Base-by-base conservation (phyloP, 2,797 vertebrate genomes). In the Eulemur mongoz region DNA sequence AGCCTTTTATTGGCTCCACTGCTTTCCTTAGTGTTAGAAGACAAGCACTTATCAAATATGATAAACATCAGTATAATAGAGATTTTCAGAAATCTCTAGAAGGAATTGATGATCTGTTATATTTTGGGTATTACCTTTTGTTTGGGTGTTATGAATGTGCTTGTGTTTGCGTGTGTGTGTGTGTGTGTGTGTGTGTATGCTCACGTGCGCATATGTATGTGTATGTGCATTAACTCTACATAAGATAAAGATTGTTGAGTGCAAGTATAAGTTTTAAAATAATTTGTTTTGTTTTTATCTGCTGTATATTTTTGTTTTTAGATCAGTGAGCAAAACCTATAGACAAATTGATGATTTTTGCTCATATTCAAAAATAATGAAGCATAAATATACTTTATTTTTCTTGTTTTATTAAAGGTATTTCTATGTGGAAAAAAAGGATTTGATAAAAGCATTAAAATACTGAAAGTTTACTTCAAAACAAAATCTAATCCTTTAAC, bases 61-160 rank as follows among this genome's bases (percentile, higher is more conserved):
- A 65, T 89, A 69, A 96, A 38, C 11, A 73, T 88, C 7, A 82
- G 23, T 25, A 57, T 59, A 93, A 88, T 82, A 96, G 78, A 81
- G 3, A 43, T 67, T 80, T 73, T 20, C 35, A 84, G 63, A 91
- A 78, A 52, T 61, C 70, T 89, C 65, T 82, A 76, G 23, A 93
- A 73, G 15, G 63, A 80, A 85, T 38, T 35, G 12, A 48, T 72
- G 30, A 76, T n/a, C 30, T 76, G 15, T 61, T 48, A 25, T 76
- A 72, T 86, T 82, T 88, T 59, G 35, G 15, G 1, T 40, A 32
- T 15, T 91, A 32, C 59, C 15, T 84, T 85, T 7, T 35, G 17
- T 57, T 59, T 65, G 1, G 0, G 52, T 63, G 5, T 63, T 61
- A 35, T 27, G 23, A 11, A 25, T 40, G 50, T 35, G 2, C 14